Conservation (phyloP, 1,140 invertebrate genomes). For the Leptinotarsa lineolata region DNA sequence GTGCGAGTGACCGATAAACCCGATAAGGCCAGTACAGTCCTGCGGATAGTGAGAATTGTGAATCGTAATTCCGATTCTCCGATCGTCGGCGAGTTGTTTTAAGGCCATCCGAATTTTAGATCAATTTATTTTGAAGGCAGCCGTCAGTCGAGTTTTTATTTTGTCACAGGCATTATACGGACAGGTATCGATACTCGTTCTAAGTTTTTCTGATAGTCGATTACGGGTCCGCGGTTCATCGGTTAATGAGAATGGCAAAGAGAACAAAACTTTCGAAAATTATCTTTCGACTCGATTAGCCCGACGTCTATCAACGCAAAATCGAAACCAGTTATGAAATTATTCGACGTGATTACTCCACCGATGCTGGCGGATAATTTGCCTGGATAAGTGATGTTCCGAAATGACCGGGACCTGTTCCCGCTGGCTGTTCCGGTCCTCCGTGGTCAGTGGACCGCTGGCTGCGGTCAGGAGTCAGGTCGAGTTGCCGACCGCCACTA, state of each 20-base stretch:
- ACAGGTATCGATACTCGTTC: conserved; percentile 31
- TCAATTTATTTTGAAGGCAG: conserved; percentile 26
- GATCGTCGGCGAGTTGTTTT: conserved; percentile 3
- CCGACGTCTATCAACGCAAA: conserved; percentile 51
- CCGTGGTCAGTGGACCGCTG: not conserved
- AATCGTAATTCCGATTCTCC: not conserved
- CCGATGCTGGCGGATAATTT: conserved; percentile 50
- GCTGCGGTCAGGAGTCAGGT: conserved; percentile 1
- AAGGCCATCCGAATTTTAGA: conserved; percentile 28
- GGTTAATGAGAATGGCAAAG: conserved; percentile 53
- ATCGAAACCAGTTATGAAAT: conserved; percentile 55
- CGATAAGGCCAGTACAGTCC: conserved; percentile 7
- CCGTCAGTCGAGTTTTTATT: conserved; percentile 30
- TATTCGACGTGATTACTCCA: conserved; percentile 50
- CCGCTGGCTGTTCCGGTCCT: conserved; percentile 1
- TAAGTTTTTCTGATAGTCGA: conserved; percentile 16
- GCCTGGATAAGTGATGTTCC: conserved; percentile 37
- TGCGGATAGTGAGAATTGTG: conserved; percentile 5
- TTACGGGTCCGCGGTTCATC: not conserved
- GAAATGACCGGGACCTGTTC: conserved; percentile 23
- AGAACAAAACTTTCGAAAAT: conserved; percentile 54
- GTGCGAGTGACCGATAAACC: not conserved
- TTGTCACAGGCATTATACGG: conserved; percentile 31
- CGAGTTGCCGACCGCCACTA: not conserved
- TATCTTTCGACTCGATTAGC: conserved; percentile 51